Base-by-base conservation (phyloP, 64 coral and sea anemone species). In the Montipora efflorescens region DNA sequence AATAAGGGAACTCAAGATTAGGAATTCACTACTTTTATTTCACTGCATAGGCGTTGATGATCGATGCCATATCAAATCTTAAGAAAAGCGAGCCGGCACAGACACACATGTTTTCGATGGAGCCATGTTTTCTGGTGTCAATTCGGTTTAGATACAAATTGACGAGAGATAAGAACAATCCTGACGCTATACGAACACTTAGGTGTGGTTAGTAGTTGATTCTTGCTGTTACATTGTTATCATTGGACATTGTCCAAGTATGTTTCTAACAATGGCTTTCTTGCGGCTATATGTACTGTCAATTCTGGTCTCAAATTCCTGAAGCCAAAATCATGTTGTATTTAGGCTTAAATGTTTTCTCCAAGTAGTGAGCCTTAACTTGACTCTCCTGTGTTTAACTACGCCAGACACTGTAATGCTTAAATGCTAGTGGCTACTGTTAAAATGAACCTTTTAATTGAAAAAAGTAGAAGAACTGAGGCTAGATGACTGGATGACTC, bases 271-370 rank as follows among this genome's bases (percentile, higher is more conserved):
- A 86, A 86, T 86, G 44, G 66, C 49, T 18, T 86, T 86, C 13
- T 25, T 47, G 67, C 50, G 82, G 47, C 71, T 86, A 8, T 50
- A 57, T 13, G 48, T 50, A 23, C 19, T 86, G 82, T 86, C 67
- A 70, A 50, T 86, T 86, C 45, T 2, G 22, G 66, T 83, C 61
- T 67, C 10, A 66, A 72, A 86, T 86, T 86, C 82, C 82, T 86
- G 8, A 86, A 72, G 82, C 45, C 43, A 14, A 86, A 86, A 86
- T 86, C 71, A 72, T 70, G 14, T 57, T 16, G 67, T 4, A 86
- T 86, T 49, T 15, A 49, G 64, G 18, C 8, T 85, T 86, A 72
- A 86, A 72, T 71, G 45, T 45, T 86, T 86, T 59, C 82, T 86
- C 62, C 19, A 49, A 19, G 62, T 48, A 1, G 20, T 50, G 47